Evolutionary conservation across 2,797 vertebrate species (phyloP), one percentile per base, ranked within the genome.

Genomic region (Catharus ustulatus): DNA sequence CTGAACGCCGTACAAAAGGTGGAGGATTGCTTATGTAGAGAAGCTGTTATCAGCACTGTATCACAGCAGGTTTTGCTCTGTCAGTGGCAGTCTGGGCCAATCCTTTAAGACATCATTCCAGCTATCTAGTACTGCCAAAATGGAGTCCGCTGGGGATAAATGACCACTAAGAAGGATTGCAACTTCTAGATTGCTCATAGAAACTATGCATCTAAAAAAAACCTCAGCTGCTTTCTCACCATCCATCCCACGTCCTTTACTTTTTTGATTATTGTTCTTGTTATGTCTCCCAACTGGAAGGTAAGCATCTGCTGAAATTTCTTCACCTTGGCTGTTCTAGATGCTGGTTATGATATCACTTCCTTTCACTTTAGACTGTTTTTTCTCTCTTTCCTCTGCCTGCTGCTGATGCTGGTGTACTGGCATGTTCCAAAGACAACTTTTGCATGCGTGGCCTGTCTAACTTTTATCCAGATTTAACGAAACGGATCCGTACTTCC

Each of bases 381-480:
- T 98, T 97, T 98, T 98, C 97, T 98, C 97, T 98, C 97, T 97
- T 97, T 97, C 97, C 96, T 98, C 98, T 97, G 97, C 98, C 98
- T 98, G 97, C 98, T 98, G 98, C 98, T 98, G 97, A 96, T 98
- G 98, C 97, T 98, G 99, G 75, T 98, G 98, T 98, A 98, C 98
- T 98, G 99, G 99, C 99, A 99, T 99, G 99, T 95, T 98, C 99
- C 98, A 99, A 99, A 99, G 99, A 99, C 98, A 98, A 98, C 97
- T 98, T 99, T 99, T 99, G 99, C 99, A 99, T 99, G 99, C 99
- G 99, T 95, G 99, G 99, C 98, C 99, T 99, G 98, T 99, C 99
- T 99, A 99, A 98, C 98, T 99, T 99, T 98, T 99, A 99, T 98
- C 99, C 99, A 97, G 99, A 99, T 99, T 99, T 99, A 99, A 99